Evolutionary conservation across 2,888 invertebrate genomes (phyloP).

Genomic region (Trissoscelio sp.): DNA sequence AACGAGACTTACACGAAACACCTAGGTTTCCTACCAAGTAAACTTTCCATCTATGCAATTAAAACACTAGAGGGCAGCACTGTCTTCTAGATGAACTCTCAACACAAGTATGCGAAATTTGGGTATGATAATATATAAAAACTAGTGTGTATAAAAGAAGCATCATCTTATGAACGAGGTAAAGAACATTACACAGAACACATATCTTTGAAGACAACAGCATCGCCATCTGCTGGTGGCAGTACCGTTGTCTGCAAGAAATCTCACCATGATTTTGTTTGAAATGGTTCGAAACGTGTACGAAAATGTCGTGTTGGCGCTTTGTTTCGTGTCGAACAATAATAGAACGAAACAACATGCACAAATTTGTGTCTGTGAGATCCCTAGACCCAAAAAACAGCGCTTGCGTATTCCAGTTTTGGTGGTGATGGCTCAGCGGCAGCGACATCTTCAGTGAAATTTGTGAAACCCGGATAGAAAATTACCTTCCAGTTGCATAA

Average conservation of each 20-base stretch:
- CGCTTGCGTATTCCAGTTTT: constrained; percentile 65
- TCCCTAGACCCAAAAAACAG: constrained; percentile 50
- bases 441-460: constrained; percentile 48
- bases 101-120: constrained; percentile 31
- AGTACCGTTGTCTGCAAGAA: constrained; percentile 9
- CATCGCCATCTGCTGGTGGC: constrained; percentile 16
- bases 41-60: constrained; percentile 59
- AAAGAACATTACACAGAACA: constrained; percentile 52
- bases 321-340: constrained; percentile 59
- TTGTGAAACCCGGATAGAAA: constrained; percentile 43
- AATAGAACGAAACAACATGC: constrained; percentile 66
- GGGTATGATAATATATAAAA: constrained; percentile 22
- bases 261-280: constrained; percentile 1
- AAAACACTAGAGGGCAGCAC: constrained; percentile 58
- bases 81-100: constrained; percentile 50
- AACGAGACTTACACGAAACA: constrained; percentile 57
- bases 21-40: constrained; percentile 62
- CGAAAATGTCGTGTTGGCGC: constrained; percentile 24
- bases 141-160: constrained; percentile 27
- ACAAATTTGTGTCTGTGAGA: constrained; percentile 52
- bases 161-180: constrained; percentile 20
- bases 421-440: constrained; percentile 70
- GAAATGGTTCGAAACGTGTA: constrained; percentile 24
- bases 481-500: not conserved
- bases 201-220: constrained; percentile 15